Evolutionary conservation across 2,113 vertebrate genomes (phyloP).

Genomic region (Grallaria varia): DNA sequence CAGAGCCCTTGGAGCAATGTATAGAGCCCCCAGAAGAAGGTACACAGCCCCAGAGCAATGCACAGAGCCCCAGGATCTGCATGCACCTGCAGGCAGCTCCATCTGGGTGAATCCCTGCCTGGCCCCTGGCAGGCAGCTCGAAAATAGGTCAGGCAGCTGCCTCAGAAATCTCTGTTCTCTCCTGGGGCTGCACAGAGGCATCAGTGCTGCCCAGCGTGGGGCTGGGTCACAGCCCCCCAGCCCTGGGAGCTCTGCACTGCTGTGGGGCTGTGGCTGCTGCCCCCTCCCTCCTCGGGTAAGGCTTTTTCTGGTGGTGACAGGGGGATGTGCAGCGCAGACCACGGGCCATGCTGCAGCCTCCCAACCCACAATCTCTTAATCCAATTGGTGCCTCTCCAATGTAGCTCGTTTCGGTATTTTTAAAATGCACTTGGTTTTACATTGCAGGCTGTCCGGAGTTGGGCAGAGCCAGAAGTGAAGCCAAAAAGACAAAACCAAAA

Average conservation of each 20-base stretch:
- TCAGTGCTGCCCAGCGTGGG: neutral
- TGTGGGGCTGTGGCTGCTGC: neutral
- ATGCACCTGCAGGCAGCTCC: neutral
- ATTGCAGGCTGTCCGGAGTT: slow-evolving; percentile 55
- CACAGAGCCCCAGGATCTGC: neutral
- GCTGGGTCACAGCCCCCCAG: neutral
- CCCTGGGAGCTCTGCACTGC: neutral
- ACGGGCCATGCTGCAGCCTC: neutral
- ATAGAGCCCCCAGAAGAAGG: neutral
- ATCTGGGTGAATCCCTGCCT: neutral
- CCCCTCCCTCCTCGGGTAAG: neutral
- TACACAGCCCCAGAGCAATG: neutral
- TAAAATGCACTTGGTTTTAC: slow-evolving; percentile 66
- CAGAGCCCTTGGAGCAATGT: neutral
- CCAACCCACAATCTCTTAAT: slow-evolving; percentile 45
- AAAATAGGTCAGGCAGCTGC: slow-evolving; percentile 14
- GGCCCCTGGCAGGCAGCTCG: neutral
- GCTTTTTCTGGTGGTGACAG: neutral
- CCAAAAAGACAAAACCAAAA: rapidly evolving
- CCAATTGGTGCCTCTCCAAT: slow-evolving; percentile 29
- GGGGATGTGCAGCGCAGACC: rapidly evolving
- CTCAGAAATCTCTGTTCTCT: neutral
- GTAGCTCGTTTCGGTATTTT: slow-evolving; percentile 19
- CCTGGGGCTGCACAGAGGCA: neutral
- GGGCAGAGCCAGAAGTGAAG: slow-evolving; percentile 11